These are phyloP conservation scores for Mesembrinibis cayennensis DNA, from an alignment of 2,113 vertebrate genomes.

Conservation along the genomic window DNA sequence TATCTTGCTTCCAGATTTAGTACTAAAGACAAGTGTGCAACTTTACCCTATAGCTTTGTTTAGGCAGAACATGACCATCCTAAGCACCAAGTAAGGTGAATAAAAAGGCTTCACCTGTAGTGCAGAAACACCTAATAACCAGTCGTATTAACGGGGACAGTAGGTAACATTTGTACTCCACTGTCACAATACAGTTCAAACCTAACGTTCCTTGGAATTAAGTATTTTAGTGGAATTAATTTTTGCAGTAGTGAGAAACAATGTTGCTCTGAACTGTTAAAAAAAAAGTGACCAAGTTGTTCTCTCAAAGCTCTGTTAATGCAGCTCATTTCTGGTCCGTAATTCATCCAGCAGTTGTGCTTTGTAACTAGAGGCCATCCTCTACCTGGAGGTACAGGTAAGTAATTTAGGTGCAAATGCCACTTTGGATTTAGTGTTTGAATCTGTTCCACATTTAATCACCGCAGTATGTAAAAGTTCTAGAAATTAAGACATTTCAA, in stretches of 20 bases:
- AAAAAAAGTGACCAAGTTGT: not conserved
- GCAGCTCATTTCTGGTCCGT: not conserved
- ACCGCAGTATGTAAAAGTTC: not conserved
- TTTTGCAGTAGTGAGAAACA: not conserved
- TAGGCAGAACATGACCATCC: not conserved
- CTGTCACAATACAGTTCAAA: not conserved
- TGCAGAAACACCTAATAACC: not conserved
- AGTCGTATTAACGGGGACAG: not conserved
- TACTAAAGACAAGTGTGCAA: slow-evolving; percentile 10
- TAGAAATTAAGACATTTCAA: not conserved
- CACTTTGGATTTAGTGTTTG: not conserved
- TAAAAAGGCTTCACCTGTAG: not conserved
- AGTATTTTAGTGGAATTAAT: not conserved
- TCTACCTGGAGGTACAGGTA: not conserved
- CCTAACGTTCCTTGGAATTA: not conserved
- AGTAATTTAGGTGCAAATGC: not conserved
- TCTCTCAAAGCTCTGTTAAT: not conserved
- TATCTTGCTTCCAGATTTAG: slow-evolving; percentile 22
- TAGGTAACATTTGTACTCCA: not conserved
- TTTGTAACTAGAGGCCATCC: not conserved
- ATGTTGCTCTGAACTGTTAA: not conserved
- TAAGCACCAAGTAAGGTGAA: not conserved
- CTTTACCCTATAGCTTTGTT: not conserved
- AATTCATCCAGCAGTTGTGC: not conserved
- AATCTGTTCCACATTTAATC: not conserved